Evolutionary conservation across 2,113 vertebrate genomes (phyloP), one percentile per base, ranked within the genome.

Genomic region (Mixornis gularis): DNA sequence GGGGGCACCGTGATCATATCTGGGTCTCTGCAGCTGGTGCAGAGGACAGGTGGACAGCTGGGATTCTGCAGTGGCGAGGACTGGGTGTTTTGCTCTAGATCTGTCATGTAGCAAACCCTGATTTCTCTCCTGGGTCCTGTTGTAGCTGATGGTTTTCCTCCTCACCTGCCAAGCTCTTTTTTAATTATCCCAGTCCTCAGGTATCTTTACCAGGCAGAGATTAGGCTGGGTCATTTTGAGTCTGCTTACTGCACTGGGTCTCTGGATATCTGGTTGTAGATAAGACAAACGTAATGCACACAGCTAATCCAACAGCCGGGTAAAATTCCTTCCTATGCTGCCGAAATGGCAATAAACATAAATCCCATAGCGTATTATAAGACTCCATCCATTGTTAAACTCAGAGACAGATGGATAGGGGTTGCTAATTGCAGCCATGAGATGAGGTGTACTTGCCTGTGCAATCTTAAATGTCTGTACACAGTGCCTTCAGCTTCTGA

Each of bases 1-100:
- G 25, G 27, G 4, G 5, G 6, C 2, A 9, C 29, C 2, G 0
- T 30, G 60, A 19, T 66, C 5, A 48, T 14, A 34, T 13, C 8
- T 27, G 49, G 51, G n/a, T 56, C 17, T 62, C 36, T 21, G 3
- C 26, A 53, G 51, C 32, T 80, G 59, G 6, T 1, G 2, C 46
- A 70, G 55, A 64, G 68, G 16, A 34, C 1, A 5, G 17, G 19
- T 26, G 27, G 25, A 22, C 27, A 59, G 20, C 49, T 76, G 34
- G 30, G 15, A 49, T 68, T 56, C 74, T 79, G 21, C 51, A 65
- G 25, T 24, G 29, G n/a, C 29, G 70, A 46, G 7, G 36, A 52
- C 6, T 4, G 59, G 21, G 29, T 77, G 12, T 68, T 79, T 82
- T 60, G 20, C 41, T 46, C 6, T 66, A 51, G 44, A 34, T 71